These are phyloP conservation scores for Busseola fusca DNA, from an alignment of 2,888 invertebrate species.

Conservation along the genomic window DNA sequence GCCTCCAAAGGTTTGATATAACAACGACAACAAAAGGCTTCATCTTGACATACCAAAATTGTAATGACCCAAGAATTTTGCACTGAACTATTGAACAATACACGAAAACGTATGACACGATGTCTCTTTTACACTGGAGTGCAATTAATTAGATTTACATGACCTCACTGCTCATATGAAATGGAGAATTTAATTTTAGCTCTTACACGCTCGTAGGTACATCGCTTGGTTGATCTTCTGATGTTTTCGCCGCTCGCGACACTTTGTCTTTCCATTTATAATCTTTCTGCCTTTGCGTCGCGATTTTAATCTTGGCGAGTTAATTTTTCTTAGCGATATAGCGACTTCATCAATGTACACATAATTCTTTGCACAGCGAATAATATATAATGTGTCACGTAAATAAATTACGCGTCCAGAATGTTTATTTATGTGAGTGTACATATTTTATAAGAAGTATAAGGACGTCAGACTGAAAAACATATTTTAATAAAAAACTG, in stretches of 20 bases:
- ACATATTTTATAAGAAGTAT: conserved; percentile 51
- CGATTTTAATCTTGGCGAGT: conserved; percentile 52
- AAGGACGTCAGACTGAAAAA: conserved; percentile 59
- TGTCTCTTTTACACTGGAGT: conserved; percentile 34
- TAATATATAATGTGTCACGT: conserved; percentile 49
- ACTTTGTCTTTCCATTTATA: conserved; percentile 30
- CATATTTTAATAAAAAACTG: conserved; percentile 35
- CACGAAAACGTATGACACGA: conserved; percentile 19
- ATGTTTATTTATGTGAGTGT: conserved; percentile 43
- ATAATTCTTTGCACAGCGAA: conserved; percentile 59
- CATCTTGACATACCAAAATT: conserved; percentile 15
- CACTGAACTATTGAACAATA: conserved; percentile 3
- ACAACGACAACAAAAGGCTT: conserved; percentile 31
- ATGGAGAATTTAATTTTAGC: conserved; percentile 41
- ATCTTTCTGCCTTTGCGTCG: conserved; percentile 40
- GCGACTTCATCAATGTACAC: conserved; percentile 54
- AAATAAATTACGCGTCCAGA: conserved; percentile 53
- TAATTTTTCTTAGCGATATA: conserved; percentile 33
- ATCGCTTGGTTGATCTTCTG: conserved; percentile 20
- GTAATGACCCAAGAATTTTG: background rate
- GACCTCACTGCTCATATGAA: conserved; percentile 28
- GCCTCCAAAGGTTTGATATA: conserved; percentile 78
- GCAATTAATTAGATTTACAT: conserved; percentile 36
- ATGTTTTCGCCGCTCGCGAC: conserved; percentile 34
- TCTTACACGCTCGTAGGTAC: conserved; percentile 5